These are phyloP conservation scores for Pagetopsis macropterus DNA, from an alignment of 2,797 vertebrate species.

Conservation along the genomic window DNA sequence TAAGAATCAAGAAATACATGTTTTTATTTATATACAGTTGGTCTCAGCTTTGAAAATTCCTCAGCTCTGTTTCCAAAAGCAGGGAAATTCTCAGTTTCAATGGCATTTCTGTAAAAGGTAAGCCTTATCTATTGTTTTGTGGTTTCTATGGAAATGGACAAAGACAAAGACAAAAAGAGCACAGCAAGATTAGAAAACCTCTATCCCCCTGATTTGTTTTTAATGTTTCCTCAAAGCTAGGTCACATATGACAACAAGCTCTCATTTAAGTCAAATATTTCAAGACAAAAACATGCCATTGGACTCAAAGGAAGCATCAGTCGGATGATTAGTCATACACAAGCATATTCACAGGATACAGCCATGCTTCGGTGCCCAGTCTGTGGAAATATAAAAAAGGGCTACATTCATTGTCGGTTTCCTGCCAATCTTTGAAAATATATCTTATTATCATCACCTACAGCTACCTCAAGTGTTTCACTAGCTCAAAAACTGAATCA, in stretches of 20 bases:
- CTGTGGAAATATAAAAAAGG: constrained; percentile 20
- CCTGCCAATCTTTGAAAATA: constrained; percentile 25
- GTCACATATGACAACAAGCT: constrained; percentile 21
- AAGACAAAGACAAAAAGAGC: constrained; percentile 49
- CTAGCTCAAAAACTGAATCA: constrained; percentile 47
- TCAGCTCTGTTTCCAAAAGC: constrained; percentile 53
- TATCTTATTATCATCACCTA: constrained; percentile 28
- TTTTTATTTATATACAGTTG: constrained; percentile 34
- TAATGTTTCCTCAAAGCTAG: constrained; percentile 22
- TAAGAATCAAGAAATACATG: background rate
- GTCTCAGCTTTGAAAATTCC: constrained; percentile 43
- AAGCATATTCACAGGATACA: constrained; percentile 35
- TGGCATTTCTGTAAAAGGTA: constrained; percentile 46
- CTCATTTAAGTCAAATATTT: constrained; percentile 41
- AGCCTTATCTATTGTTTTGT: constrained; percentile 45
- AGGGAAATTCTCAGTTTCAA: constrained; percentile 40
- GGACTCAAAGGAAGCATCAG: constrained; percentile 45
- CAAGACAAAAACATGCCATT: constrained; percentile 33
- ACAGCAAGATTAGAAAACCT: constrained; percentile 40
- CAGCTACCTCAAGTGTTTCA: constrained; percentile 45
- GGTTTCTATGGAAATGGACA: constrained; percentile 47
- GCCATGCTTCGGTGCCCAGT: constrained; percentile 20
- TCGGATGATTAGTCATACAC: constrained; percentile 46
- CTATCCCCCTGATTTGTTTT: constrained; percentile 32
- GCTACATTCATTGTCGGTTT: constrained; percentile 5